phyloP scores from a whole-genome alignment of 2,888 invertebrate genomes.

The Stomorhina lunata region DNA sequence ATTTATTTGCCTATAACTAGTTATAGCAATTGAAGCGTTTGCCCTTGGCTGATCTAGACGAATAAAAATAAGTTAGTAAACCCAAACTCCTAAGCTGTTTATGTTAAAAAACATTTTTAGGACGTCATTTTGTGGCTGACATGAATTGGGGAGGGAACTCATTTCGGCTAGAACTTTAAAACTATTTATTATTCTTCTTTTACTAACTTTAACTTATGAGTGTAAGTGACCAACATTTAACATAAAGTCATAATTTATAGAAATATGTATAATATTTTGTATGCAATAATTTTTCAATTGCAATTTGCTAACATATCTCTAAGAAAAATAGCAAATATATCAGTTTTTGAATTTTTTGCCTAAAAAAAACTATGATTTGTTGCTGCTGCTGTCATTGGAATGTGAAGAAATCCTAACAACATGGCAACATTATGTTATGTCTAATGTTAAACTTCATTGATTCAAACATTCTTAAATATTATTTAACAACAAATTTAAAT shows the following conservation, averaged over 20 bases:
- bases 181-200: background rate
- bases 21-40: no score
- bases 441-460: constrained; percentile 10
- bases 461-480: constrained; percentile 23
- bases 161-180: no score
- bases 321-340: constrained; percentile 13
- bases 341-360: constrained; percentile 10
- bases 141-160: no score
- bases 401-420: constrained; percentile 27
- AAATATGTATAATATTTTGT: constrained; percentile 28
- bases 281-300: constrained; percentile 54
- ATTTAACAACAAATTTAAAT: background rate
- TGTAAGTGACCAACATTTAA: constrained; percentile 9
- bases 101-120: no score
- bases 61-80: no score
- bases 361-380: constrained; percentile 43
- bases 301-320: constrained; percentile 57
- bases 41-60: no score
- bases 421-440: background rate
- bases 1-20: no score
- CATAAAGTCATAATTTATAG: constrained; percentile 33
- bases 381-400: constrained; percentile 9
- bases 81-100: no score
- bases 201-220: constrained; percentile 30
- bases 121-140: no score